Evolutionary conservation across 2,797 vertebrate genomes (phyloP).

Genomic region (Pristis pectinata): DNA sequence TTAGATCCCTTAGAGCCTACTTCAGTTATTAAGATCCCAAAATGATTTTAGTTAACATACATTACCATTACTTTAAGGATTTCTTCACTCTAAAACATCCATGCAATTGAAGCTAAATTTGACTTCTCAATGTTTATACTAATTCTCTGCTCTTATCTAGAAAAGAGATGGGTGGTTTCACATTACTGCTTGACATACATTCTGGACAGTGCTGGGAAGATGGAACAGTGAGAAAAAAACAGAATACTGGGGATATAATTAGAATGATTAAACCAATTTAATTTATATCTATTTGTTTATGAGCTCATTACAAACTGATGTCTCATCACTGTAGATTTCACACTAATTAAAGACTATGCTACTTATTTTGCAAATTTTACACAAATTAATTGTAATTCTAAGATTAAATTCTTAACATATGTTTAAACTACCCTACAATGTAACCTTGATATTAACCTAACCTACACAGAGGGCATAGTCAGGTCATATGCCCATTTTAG

Average conservation of each 20-base stretch:
- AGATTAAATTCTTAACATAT: neutral
- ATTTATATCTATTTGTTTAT: constrained; percentile 21
- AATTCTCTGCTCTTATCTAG: neutral
- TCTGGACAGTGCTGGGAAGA: neutral
- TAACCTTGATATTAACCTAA: neutral
- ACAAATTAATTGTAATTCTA: neutral
- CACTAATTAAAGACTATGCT: neutral
- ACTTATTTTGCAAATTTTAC: constrained; percentile 8
- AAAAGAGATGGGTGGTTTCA: neutral
- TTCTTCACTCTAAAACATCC: neutral
- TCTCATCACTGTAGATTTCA: neutral
- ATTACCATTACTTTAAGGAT: neutral
- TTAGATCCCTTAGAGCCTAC: neutral
- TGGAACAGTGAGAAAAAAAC: neutral
- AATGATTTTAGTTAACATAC: constrained; percentile 15
- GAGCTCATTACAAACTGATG: constrained; percentile 5
- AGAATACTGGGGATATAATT: constrained; percentile 14
- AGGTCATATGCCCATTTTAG: neutral
- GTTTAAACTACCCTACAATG: neutral
- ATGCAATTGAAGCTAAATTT: neutral
- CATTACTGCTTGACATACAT: neutral
- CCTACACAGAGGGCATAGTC: no score
- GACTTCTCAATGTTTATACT: neutral
- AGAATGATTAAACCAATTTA: constrained; percentile 4
- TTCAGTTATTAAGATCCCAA: neutral